Base-by-base conservation (phyloP, 2,888 invertebrate species). In the Nephrotoma guestfalica region DNA sequence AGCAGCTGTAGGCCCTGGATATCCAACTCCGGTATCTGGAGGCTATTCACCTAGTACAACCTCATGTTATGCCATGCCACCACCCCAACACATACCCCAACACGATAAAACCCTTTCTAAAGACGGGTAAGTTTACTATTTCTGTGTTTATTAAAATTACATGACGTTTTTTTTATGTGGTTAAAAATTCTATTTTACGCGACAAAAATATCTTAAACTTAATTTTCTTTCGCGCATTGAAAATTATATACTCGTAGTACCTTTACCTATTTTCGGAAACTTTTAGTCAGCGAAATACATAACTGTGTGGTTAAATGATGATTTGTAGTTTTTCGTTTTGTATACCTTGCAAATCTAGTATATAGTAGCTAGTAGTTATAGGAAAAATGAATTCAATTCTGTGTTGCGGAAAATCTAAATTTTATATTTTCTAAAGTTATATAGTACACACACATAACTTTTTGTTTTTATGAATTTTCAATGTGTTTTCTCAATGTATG, bases 41-140 rank as follows among this genome's bases (percentile, higher is more conserved):
- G 94, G 93, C 87, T 96, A 96, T 91, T 94, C 95, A 86, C 95
- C 96, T 86, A 92, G 93, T 89, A 91, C 92, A 88, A 93, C 93
- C 86, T 94, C 95, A 86, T 97, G 96, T 90, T 97, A 97, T 92
- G 96, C 96, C 90, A 97, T 97, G 96, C 96, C 97, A 87, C 96
- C 96, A 87, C 96, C 96, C 51, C 96, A 96, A 90, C 95, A 96
- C 88, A 93, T 92, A 89, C 95, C 95, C 87, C 94, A 93, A 89
- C 96, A 95, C 91, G 95, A 96, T 92, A 96, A 95, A 90, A 93
- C 94, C 11, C 89, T 71, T 57, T 86, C 87, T 89, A 92, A 92
- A 89, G 92, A 92, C 88, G 91, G 92, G 92, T 92, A 88, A 91
- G 92, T 90, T 86, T 15, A 47, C 30, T 5, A 15, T 57, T 86